Conservation (phyloP, 2,888 invertebrate species). For the Sarcophaga rosellei region DNA sequence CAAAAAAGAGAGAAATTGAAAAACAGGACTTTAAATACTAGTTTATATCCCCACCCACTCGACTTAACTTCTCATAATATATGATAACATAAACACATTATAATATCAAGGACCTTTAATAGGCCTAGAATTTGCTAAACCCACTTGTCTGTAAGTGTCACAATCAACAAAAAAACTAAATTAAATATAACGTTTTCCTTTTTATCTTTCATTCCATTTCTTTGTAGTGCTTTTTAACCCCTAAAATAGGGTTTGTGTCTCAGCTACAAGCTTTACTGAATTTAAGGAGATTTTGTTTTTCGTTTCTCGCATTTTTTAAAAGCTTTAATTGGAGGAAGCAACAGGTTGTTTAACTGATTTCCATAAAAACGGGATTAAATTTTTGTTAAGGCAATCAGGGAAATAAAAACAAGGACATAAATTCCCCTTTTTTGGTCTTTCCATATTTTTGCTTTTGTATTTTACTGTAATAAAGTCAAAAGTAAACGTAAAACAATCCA, state of each 20-base stretch:
- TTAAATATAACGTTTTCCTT: neutral
- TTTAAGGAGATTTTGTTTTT: neutral
- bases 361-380: neutral
- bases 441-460: neutral
- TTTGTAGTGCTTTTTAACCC: neutral
- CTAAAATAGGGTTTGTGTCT: constrained; percentile 48
- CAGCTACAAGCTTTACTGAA: constrained; percentile 44
- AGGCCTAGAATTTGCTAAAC: too few species aligned
- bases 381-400: neutral
- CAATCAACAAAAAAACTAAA: neutral
- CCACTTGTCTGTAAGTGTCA: neutral
- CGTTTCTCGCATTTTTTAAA: neutral
- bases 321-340: neutral
- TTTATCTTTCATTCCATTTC: neutral
- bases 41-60: too few species aligned
- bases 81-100: neutral
- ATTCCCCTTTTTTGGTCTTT: neutral
- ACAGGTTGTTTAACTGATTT: neutral
- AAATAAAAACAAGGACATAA: neutral
- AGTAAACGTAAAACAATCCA: neutral
- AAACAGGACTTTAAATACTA: neutral
- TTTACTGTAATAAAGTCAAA: neutral
- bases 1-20: neutral
- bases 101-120: neutral
- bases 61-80: neutral